Evolutionary conservation across 2,888 invertebrate genomes (phyloP).

Genomic region (Torymus texanus): DNA sequence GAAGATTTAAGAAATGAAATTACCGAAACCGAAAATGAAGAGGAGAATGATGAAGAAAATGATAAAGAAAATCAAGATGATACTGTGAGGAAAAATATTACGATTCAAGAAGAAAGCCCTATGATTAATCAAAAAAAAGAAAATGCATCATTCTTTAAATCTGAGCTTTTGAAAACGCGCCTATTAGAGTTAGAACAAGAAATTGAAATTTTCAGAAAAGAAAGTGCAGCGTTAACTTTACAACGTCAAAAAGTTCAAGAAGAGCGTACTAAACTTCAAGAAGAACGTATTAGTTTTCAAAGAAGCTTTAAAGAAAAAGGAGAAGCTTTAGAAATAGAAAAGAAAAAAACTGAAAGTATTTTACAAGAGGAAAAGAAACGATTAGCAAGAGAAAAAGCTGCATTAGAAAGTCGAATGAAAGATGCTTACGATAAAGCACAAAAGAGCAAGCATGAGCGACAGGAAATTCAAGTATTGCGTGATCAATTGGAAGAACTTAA

Average conservation of each 20-base stretch:
- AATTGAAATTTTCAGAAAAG: constrained; percentile 77
- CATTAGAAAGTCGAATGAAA: constrained; percentile 82
- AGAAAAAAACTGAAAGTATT: constrained; percentile 80
- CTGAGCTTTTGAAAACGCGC: constrained; percentile 79
- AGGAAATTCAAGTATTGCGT: constrained; percentile 80
- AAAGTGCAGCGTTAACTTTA: constrained; percentile 76
- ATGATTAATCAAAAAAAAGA: constrained; percentile 75
- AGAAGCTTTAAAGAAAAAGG: constrained; percentile 78
- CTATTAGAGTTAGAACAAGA: constrained; percentile 82
- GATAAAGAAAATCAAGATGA: too few relatives aligned
- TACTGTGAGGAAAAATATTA: constrained; percentile 56
- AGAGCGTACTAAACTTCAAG: constrained; percentile 77
- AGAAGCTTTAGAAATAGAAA: constrained; percentile 80
- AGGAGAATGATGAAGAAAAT: constrained; percentile 57
- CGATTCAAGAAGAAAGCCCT: constrained; percentile 57
- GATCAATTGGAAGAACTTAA: constrained; percentile 80
- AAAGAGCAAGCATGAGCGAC: constrained; percentile 82
- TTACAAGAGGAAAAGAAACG: constrained; percentile 84
- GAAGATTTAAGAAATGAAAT: constrained; percentile 43
- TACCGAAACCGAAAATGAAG: constrained; percentile 21
- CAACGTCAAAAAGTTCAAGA: constrained; percentile 73
- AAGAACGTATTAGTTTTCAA: constrained; percentile 76
- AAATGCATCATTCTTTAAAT: constrained; percentile 77
- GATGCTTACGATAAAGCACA: constrained; percentile 80
- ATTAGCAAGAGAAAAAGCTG: constrained; percentile 80